Conservation (phyloP, 2,888 invertebrate species). For the Pristionchus mayeri region DNA sequence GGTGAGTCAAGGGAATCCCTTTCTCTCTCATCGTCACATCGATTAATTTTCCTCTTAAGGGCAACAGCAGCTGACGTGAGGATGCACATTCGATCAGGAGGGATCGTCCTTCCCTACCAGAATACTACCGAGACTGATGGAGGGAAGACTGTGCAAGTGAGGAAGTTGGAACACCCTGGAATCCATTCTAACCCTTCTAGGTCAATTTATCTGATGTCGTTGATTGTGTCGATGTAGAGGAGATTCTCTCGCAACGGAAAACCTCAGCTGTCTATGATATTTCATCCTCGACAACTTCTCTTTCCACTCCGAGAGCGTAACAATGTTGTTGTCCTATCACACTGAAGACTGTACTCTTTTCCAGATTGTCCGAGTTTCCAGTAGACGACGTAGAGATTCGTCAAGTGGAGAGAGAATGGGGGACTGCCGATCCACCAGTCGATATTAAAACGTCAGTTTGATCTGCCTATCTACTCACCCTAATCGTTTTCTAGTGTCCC, state of each 20-base stretch:
- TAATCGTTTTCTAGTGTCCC: constrained; percentile 19
- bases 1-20: constrained; percentile 38
- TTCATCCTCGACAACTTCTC: constrained; percentile 51
- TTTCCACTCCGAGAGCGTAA: constrained; percentile 43
- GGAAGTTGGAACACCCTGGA: background rate
- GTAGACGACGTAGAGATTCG: constrained; percentile 70
- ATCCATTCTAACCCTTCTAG: constrained; percentile 41
- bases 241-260: constrained; percentile 57
- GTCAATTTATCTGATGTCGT: constrained; percentile 54
- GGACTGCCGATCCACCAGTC: constrained; percentile 53
- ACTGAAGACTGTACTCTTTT: background rate
- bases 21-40: background rate
- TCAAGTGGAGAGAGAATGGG: constrained; percentile 52
- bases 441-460: constrained; percentile 50
- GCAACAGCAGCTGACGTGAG: constrained; percentile 49
- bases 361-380: constrained; percentile 66
- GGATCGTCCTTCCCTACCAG: constrained; percentile 47
- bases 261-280: constrained; percentile 54
- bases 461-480: background rate
- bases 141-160: constrained; percentile 15
- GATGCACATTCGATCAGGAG: constrained; percentile 47
- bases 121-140: constrained; percentile 32
- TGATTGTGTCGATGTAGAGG: constrained; percentile 64
- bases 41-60: background rate
- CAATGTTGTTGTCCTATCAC: background rate